Evolutionary conservation across 2,888 invertebrate species (phyloP), one percentile per base, ranked within the genome.

Genomic region (Dione vanillae): DNA sequence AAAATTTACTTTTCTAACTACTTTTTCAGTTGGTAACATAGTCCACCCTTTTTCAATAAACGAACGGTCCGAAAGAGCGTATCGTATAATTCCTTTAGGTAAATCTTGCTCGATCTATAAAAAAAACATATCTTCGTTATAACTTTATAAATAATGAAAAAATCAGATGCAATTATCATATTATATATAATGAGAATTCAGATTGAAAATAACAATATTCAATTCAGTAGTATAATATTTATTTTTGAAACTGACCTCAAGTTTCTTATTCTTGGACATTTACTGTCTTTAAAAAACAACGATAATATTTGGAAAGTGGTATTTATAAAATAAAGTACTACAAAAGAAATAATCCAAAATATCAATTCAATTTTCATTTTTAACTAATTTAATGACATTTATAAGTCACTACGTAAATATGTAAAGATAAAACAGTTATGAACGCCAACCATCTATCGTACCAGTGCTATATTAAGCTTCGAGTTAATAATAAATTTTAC

Each of bases 21-120:
- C 84, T 86, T 91, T 92, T 76, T 91, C 90, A 1, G 89, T 91
- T 16, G 92, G 91, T 49, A 92, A 74, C 86, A 86, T 83, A n/a
- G 92, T 92, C 92, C 91, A 92, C 5, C 91, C 92, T 70, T 91
- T 91, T 7, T 91, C 90, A 56, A 92, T 91, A 75, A 89, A 91
- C 3, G 85, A 74, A 6, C 89, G 88, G 79, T 92, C 88, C 1
- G 92, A 92, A 74, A 92, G 78, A 40, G 89, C 83, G 73, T 91
- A 92, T 19, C 81, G 84, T 66, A 87, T 83, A 11, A 87, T 67
- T n/a, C 90, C 90, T 78, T 84, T 89, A 0, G 78, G 49, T 43
- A 74, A 58, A 27, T 87, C 87, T 70, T 77, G 75, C 0, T 85
- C 88, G 27, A 67, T 64, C 90, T 90, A 79, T 71, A 87, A 81